phyloP scores from a whole-genome alignment of 2,797 vertebrate species.

The Bufotes viridis region DNA sequence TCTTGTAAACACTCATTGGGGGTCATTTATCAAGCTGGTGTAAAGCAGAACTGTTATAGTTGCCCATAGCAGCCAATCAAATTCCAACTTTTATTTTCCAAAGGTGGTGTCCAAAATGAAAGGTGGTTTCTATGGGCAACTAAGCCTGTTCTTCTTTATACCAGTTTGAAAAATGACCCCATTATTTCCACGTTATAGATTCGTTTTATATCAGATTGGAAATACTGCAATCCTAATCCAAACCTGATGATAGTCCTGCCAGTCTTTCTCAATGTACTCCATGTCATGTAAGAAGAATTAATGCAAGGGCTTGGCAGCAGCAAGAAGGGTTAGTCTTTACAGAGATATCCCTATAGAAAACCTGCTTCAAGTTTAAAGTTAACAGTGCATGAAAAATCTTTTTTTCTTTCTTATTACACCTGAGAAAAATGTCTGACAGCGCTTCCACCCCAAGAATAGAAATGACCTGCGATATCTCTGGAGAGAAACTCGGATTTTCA shows the following conservation, averaged over 20 bases:
- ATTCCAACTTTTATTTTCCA: too few species aligned
- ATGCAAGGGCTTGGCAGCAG: conserved; percentile 36
- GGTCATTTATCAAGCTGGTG: too few species aligned
- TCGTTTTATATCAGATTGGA: too few species aligned
- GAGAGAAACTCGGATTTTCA: conserved; percentile 42
- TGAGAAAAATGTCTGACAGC: conserved; percentile 54
- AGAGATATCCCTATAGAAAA: conserved; percentile 54
- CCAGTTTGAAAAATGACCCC: too few species aligned
- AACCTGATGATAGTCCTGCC: background rate
- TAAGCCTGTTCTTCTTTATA: too few species aligned
- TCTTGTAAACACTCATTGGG: too few species aligned
- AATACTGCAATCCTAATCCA: background rate
- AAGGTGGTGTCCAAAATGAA: too few species aligned
- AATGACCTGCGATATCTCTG: conserved; percentile 44
- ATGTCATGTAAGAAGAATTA: conserved; percentile 21
- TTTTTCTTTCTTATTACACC: conserved; percentile 42
- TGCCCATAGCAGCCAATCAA: too few species aligned
- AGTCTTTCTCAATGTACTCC: background rate
- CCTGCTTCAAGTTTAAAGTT: conserved; percentile 52
- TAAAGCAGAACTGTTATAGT: too few species aligned
- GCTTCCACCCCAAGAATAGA: conserved; percentile 50
- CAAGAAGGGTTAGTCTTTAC: conserved; percentile 28
- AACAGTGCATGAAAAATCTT: conserved; percentile 50
- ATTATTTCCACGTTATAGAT: too few species aligned
- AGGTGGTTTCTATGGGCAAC: too few species aligned